Evolutionary conservation across 2,113 vertebrate species (phyloP).

Genomic region (Esox niger): DNA sequence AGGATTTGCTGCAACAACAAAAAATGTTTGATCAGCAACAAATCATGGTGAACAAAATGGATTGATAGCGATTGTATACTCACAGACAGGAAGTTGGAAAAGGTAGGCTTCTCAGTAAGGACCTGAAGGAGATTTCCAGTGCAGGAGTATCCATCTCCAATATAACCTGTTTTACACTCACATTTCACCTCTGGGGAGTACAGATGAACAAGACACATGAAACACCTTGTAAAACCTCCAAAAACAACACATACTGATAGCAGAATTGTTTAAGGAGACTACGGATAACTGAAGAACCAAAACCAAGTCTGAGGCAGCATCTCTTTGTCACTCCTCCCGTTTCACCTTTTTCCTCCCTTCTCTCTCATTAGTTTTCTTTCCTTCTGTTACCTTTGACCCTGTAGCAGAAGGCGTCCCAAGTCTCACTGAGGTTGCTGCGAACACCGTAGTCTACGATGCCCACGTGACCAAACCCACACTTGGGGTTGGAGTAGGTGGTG

Average conservation of each 20-base stretch:
- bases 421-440: conserved; percentile 80
- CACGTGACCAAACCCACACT: conserved; percentile 82
- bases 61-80: conserved; percentile 37
- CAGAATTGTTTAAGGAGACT: background rate
- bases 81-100: conserved; percentile 86
- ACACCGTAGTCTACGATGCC: conserved; percentile 90
- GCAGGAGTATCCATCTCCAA: conserved; percentile 85
- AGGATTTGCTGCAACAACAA: conserved; percentile 78
- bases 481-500: conserved; percentile 79
- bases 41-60: no score
- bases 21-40: no score
- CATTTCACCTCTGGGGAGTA: conserved; percentile 83
- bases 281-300: conserved; percentile 1
- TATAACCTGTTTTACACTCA: conserved; percentile 83
- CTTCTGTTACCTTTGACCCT: conserved; percentile 81
- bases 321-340: background rate
- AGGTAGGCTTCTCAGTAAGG: conserved; percentile 73
- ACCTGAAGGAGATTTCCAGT: conserved; percentile 90
- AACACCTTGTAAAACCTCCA: background rate
- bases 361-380: no score
- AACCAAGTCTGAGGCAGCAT: background rate
- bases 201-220: background rate
- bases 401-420: conserved; percentile 92
- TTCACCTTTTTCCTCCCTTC: background rate
- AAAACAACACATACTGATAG: conserved; percentile 6